Evolutionary conservation across 2,888 invertebrate genomes (phyloP), one percentile per base, ranked within the genome.

Genomic region (Cheilosia vernalis): DNA sequence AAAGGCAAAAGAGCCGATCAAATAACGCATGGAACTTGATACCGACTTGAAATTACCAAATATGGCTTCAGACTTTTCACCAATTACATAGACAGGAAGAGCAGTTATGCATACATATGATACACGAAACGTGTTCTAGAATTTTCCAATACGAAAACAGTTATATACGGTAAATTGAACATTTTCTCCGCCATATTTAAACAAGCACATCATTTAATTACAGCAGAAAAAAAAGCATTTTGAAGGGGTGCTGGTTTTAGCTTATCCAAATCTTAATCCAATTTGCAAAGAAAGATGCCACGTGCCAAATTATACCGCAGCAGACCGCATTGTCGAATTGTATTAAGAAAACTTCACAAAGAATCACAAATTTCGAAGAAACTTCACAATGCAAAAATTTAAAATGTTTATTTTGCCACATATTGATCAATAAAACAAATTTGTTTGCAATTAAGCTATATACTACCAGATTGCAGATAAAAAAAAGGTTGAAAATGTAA

Each of bases 401-500:
- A 47, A 15, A 30, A 30, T 44, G 88, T 89, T 88, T 88, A 47
- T 87, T 55, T 58, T 40, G 63, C 47, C 80, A 87, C 83, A 74
- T 56, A 66, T 56, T 60, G 30, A 60, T 53, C 40, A 64, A 61
- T n/a, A 17, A 76, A 72, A 44, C 60, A 67, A 60, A 76, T 49
- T 88, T 87, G 87, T 87, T 88, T 88, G 87, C 51, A 73, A 76
- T 72, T 69, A 30, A 76, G 33, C 30, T 84, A 58, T 63, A 61
- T 47, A 47, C 42, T 66, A 73, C 53, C 27, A 73, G n/a, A 49
- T 42, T 27, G 0, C 27, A 27, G 2, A 7, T 27, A 6, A 27
- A 6, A 24, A 44, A 64, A 81, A 81, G 66, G 27, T 49, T 42
- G 21, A 37, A 58, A 47, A 47, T 17, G 44, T 37, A 37, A 37